Evolutionary conservation across 2,888 invertebrate species (phyloP).

Genomic region (Exocentrus adspersus): DNA sequence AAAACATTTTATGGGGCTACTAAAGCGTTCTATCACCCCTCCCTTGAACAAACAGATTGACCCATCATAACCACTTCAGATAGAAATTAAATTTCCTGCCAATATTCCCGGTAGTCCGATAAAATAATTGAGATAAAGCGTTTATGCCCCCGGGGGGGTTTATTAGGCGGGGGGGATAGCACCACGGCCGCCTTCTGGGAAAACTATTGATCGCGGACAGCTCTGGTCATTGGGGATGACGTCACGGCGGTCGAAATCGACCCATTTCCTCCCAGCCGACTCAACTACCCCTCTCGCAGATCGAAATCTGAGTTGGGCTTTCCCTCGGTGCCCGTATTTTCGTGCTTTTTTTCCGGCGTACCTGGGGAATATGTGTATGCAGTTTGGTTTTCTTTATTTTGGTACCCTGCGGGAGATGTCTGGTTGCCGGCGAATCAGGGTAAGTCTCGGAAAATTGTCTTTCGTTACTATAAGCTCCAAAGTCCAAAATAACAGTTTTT

Average conservation of each 20-base stretch:
- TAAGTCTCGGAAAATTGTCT: neutral
- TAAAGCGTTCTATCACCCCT: no score
- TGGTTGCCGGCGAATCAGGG: neutral
- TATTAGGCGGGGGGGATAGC: constrained; percentile 41
- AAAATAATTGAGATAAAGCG: constrained; percentile 37
- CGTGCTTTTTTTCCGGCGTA: neutral
- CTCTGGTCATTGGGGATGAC: constrained; percentile 60
- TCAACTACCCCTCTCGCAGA: constrained; percentile 46
- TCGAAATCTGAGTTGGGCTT: constrained; percentile 43
- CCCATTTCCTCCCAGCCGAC: constrained; percentile 47
- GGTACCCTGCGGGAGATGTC: neutral
- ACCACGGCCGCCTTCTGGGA: constrained; percentile 42
- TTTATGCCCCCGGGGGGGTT: constrained; percentile 40
- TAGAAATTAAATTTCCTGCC: constrained; percentile 34
- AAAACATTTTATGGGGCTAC: no score
- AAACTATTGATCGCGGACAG: constrained; percentile 61
- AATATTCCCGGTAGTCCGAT: constrained; percentile 5
- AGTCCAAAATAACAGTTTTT: no score
- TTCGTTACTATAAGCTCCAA: no score
- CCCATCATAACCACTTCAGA: neutral
- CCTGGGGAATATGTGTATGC: constrained; percentile 10
- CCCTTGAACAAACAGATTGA: neutral
- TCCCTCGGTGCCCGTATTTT: constrained; percentile 28
- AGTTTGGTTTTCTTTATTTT: constrained; percentile 12
- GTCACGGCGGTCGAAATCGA: constrained; percentile 62